Conservation (phyloP, 1,140 invertebrate species). For the Drosophila rufa region DNA sequence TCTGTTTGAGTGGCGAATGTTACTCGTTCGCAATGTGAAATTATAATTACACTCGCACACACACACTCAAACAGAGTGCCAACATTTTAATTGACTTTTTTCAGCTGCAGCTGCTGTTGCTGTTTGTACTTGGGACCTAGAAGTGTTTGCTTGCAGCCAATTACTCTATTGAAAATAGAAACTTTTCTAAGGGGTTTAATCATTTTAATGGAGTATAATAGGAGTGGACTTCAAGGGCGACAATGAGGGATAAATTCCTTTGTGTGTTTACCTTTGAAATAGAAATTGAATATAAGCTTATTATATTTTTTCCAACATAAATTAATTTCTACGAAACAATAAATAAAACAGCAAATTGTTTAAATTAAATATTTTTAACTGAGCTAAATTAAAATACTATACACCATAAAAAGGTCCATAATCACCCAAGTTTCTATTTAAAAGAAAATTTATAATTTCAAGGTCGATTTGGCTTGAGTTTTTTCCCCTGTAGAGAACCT, state of each 20-base stretch:
- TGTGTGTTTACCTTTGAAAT: neutral
- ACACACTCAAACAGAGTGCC: conserved; percentile 15
- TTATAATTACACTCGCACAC: conserved; percentile 59
- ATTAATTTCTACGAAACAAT: too few species aligned
- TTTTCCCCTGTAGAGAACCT: neutral
- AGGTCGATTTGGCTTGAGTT: neutral
- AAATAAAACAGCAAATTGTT: too few species aligned
- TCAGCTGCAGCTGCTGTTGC: conserved; percentile 12
- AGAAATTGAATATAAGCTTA: too few species aligned
- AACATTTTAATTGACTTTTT: conserved; percentile 67
- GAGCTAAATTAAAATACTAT: neutral
- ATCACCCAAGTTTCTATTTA: too few species aligned
- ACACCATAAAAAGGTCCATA: neutral
- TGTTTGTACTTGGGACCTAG: conserved; percentile 13
- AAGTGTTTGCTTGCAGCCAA: conserved; percentile 37
- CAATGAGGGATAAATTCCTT: neutral
- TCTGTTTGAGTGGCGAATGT: conserved; percentile 42
- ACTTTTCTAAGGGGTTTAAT: conserved; percentile 26
- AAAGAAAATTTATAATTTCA: neutral
- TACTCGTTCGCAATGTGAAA: conserved; percentile 61
- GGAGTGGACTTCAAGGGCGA: neutral
- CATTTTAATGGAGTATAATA: conserved; percentile 16
- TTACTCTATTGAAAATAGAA: conserved; percentile 24
- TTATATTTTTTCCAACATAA: too few species aligned
- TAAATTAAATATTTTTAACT: too few species aligned